These are phyloP conservation scores for Sepioteuthis lessoniana DNA, from an alignment of 2,888 invertebrate genomes.

Conservation along the genomic window DNA sequence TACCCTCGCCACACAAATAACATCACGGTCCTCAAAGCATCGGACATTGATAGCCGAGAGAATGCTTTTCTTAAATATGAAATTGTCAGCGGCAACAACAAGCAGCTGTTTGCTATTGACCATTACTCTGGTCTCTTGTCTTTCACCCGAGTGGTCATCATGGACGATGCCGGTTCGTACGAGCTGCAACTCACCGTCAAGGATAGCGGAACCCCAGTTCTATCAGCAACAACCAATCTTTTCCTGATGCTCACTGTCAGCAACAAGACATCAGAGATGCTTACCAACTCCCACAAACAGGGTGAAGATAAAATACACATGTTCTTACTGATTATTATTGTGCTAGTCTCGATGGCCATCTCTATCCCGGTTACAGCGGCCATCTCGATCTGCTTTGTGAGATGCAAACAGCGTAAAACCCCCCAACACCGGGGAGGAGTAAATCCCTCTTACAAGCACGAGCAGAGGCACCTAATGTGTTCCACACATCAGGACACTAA, in stretches of 20 bases:
- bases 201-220: background rate
- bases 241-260: background rate
- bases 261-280: background rate
- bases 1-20: background rate
- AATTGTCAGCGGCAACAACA: background rate
- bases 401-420: background rate
- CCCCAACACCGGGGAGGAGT: background rate
- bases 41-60: background rate
- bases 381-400: slow-evolving; percentile 21
- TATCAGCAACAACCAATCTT: background rate
- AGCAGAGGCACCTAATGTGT: slow-evolving; percentile 33
- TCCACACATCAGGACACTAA: background rate
- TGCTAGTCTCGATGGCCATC: background rate
- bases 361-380: background rate
- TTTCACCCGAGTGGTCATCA: background rate
- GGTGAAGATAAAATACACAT: background rate
- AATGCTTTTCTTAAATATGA: background rate
- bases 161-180: background rate
- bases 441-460: slow-evolving; percentile 33
- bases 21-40: background rate
- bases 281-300: background rate
- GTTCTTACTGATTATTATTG: background rate
- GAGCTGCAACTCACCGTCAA: background rate
- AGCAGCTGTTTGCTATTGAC: background rate
- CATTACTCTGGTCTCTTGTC: slow-evolving; percentile 14